A percentile compares a stretch with the other conserved stretches of the same genome.
Evolutionary conservation across 2,888 invertebrate genomes (phyloP).

Genomic region (Ophion obscuratus): DNA sequence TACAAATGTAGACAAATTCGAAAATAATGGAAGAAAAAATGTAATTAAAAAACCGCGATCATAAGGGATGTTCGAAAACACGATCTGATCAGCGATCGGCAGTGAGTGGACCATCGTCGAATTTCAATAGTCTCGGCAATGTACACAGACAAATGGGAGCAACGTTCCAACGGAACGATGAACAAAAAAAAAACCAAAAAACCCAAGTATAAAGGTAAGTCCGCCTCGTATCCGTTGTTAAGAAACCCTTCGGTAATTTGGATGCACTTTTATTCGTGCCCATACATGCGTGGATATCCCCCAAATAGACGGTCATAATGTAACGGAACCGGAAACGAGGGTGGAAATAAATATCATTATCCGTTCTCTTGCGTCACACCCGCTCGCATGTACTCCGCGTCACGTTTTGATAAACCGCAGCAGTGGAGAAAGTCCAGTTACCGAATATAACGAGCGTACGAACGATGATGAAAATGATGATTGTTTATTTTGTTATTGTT

Average conservation of each 20-base stretch:
- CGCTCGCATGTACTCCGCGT: neutral
- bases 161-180: neutral
- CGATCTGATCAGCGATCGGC: neutral
- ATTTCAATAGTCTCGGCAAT: neutral
- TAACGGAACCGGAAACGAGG: slow-evolving; percentile 60
- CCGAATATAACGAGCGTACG: neutral
- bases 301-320: slow-evolving; percentile 32
- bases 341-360: slow-evolving; percentile 57
- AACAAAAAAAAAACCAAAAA: neutral
- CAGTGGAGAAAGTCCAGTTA: neutral
- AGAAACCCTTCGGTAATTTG: slow-evolving; percentile 6
- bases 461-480: neutral
- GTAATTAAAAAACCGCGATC: neutral
- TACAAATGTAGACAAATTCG: neutral
- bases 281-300: neutral
- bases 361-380: slow-evolving; percentile 19
- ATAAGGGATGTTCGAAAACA: neutral
- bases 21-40: neutral
- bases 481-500: neutral
- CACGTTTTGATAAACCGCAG: neutral
- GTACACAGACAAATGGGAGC: neutral
- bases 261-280: slow-evolving; percentile 27
- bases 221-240: slow-evolving; percentile 53
- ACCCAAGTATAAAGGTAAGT: slow-evolving; percentile 14
- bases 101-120: neutral